Evolutionary conservation across 2,797 vertebrate genomes (phyloP), one percentile per base, ranked within the genome.

Genomic region (Chelonia mydas): DNA sequence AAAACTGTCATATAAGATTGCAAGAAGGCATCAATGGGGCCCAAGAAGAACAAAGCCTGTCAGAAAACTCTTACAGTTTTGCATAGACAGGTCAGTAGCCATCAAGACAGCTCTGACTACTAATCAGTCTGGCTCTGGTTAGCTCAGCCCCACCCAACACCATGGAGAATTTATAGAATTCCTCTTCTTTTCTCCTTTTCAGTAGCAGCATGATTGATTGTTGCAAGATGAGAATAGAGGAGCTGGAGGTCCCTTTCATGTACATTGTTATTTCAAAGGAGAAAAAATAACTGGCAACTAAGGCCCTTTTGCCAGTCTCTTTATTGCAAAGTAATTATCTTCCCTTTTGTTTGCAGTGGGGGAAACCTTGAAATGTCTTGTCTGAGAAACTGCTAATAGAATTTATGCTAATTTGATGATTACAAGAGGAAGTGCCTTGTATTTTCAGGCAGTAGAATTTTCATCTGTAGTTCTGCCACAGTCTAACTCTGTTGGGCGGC

Each of bases 401-500:
- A 97, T 98, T 97, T 97, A 97, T 97, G 97, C 97, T 98, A 98
- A 98, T 97, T 97, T 97, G 96, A 97, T 96, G 93, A 97, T 97
- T 97, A 90, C 96, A 94, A 91, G 96, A 92, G 95, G 97, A 96
- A 97, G 91, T 94, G 90, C 96, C 95, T 96, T 90, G 85, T 95
- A 91, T 95, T 95, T 94, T 87, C 94, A 96, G 92, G 95, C 97
- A 84, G 94, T 94, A 96, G 94, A 94, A 97, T 91, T 91, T 83
- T 91, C 94, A 87, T 89, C 94, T 84, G 87, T 68, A 76, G 89
- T 94, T 93, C 91, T 91, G 61, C 94, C 12, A 81, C 89, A 51
- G 78, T 50, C 84, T 94, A 15, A 0, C 59, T 87, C 86, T 1
- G 8, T 45, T 90, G 61, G 89, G 28, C 57, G 31, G 57, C 51